These are phyloP conservation scores for Anguilla marmorata DNA, from an alignment of 2,797 vertebrate genomes.

Conservation along the genomic window DNA sequence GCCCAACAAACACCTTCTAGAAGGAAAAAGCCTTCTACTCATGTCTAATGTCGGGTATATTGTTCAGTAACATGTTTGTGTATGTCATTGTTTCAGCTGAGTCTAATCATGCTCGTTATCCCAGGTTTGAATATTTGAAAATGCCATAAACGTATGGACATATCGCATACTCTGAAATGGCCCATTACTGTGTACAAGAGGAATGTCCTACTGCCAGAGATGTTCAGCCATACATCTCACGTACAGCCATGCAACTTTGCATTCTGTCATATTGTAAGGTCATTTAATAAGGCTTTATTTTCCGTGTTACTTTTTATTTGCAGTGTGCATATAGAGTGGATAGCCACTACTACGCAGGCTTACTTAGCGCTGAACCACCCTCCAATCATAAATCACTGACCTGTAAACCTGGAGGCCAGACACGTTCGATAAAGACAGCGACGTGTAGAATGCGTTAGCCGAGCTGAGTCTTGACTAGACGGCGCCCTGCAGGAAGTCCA, in stretches of 20 bases:
- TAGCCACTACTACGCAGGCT: not conserved
- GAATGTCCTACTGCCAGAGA: not conserved
- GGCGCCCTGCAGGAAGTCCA: not conserved
- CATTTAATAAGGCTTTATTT: not conserved
- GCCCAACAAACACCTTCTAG: not conserved
- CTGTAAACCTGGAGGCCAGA: no score
- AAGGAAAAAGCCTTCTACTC: not conserved
- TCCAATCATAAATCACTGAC: no score
- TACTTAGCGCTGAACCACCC: no score
- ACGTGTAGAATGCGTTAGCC: not conserved
- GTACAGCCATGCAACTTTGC: not conserved
- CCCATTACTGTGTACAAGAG: not conserved
- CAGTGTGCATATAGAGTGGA: not conserved
- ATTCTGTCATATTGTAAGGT: not conserved
- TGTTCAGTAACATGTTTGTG: not conserved
- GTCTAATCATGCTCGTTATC: not conserved
- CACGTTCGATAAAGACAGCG: no score
- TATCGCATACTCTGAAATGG: not conserved
- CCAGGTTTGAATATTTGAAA: not conserved
- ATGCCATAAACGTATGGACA: not conserved
- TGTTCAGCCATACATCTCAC: not conserved
- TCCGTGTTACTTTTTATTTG: not conserved
- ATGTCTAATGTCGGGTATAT: not conserved
- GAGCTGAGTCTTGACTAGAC: not conserved
- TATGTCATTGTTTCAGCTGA: not conserved